A percentile compares a stretch with the other conserved stretches of the same genome.
Evolutionary conservation across 2,797 vertebrate species (phyloP).

Genomic region (Squalus acanthias): DNA sequence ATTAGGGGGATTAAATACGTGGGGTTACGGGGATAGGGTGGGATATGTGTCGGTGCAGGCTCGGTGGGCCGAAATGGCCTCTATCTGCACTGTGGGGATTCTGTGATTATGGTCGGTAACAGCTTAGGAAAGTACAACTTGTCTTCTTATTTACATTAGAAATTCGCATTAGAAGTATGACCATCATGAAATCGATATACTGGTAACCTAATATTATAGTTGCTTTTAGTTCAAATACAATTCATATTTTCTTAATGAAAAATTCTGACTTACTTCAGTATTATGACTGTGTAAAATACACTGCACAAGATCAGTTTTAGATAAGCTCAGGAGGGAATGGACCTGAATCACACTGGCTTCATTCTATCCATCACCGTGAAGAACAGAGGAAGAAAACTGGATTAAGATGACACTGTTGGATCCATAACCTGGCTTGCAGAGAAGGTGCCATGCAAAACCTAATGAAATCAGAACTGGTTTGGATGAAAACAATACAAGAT

Average conservation of each 20-base stretch:
- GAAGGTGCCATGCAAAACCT: background rate
- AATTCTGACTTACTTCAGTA: background rate
- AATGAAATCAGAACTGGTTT: background rate
- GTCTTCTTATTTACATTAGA: background rate
- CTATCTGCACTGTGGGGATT: too few species aligned
- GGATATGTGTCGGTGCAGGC: too few species aligned
- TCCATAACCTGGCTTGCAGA: background rate
- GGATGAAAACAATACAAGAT: constrained; percentile 19
- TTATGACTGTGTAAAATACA: background rate
- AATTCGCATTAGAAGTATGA: background rate
- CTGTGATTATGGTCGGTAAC: too few species aligned
- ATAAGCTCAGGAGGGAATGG: background rate
- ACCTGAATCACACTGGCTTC: background rate
- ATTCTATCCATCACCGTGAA: background rate
- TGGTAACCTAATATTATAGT: background rate
- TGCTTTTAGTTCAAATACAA: background rate
- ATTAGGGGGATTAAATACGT: too few species aligned
- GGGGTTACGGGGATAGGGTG: too few species aligned
- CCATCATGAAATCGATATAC: background rate
- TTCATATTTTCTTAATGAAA: background rate
- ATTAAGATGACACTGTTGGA: background rate
- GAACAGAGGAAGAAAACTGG: background rate
- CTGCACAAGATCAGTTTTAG: background rate
- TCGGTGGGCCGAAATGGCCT: too few species aligned
- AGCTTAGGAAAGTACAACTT: background rate